Conservation (phyloP, 2,797 vertebrate species). For the Manis javanica region DNA sequence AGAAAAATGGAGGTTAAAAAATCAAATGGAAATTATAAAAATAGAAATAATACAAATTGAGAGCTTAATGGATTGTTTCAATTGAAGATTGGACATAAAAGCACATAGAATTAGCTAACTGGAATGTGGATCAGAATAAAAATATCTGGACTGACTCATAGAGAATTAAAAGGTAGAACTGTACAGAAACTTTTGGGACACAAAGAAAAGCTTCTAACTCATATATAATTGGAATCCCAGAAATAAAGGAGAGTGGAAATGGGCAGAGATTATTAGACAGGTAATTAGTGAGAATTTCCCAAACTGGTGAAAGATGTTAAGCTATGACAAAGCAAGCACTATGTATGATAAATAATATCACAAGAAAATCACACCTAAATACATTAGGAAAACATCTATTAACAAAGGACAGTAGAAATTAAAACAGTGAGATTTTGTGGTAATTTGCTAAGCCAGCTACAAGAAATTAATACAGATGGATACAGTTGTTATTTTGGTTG, state of each 20-base stretch:
- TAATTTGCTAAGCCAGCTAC: background rate
- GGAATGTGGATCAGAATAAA: background rate
- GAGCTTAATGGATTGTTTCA: background rate
- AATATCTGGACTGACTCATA: background rate
- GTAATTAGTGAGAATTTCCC: background rate
- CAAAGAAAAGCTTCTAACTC: background rate
- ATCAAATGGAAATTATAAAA: background rate
- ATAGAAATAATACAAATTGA: background rate
- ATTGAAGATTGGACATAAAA: background rate
- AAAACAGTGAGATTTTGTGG: background rate
- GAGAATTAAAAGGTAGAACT: background rate
- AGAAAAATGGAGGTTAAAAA: background rate
- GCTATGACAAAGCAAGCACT: background rate
- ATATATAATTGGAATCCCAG: background rate
- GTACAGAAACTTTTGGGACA: background rate
- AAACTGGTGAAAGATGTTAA: background rate
- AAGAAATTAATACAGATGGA: background rate
- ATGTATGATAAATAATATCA: background rate
- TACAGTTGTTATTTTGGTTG: background rate
- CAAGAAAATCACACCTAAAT: background rate
- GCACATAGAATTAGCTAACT: background rate
- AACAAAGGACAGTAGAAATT: background rate
- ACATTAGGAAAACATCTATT: background rate
- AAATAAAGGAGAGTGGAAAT: background rate
- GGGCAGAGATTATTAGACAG: background rate